phyloP scores from a whole-genome alignment of 2,113 vertebrate genomes.

The Phyllopteryx taeniolatus region DNA sequence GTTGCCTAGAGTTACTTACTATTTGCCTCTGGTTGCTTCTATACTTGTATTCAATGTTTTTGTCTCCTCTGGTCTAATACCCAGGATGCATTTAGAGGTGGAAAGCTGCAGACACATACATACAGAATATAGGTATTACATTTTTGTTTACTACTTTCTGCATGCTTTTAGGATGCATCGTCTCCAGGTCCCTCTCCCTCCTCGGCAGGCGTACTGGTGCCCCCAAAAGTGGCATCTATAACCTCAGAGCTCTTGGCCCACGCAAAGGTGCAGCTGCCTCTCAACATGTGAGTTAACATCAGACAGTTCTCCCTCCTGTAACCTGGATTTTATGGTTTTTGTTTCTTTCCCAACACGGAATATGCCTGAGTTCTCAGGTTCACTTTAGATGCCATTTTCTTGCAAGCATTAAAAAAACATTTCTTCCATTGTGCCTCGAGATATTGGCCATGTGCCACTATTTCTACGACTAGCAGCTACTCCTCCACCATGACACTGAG shows the following conservation, averaged over 20 bases:
- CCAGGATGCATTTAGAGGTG: slow-evolving; percentile 13
- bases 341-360: slow-evolving; percentile 1
- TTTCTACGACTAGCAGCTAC: slow-evolving; percentile 40
- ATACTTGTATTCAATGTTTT: slow-evolving; percentile 17
- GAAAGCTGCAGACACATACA: slow-evolving; percentile 8
- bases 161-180: slow-evolving; percentile 46
- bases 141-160: slow-evolving; percentile 17
- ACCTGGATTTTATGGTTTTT: neutral
- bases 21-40: slow-evolving; percentile 14
- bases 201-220: slow-evolving; percentile 67
- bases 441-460: slow-evolving; percentile 50
- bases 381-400: slow-evolving; percentile 26
- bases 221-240: slow-evolving; percentile 80
- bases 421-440: slow-evolving; percentile 41
- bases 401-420: slow-evolving; percentile 33
- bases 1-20: slow-evolving; percentile 26
- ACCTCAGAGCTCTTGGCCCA: slow-evolving; percentile 84
- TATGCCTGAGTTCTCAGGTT: slow-evolving; percentile 17
- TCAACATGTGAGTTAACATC: slow-evolving; percentile 88
- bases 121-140: neutral
- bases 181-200: slow-evolving; percentile 59
- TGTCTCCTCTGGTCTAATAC: slow-evolving; percentile 16
- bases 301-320: slow-evolving; percentile 25
- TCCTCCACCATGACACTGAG: slow-evolving; percentile 52
- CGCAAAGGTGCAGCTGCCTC: slow-evolving; percentile 90